Evolutionary conservation across 2,797 vertebrate genomes (phyloP).

Genomic region (Coranthus polyacanthus): DNA sequence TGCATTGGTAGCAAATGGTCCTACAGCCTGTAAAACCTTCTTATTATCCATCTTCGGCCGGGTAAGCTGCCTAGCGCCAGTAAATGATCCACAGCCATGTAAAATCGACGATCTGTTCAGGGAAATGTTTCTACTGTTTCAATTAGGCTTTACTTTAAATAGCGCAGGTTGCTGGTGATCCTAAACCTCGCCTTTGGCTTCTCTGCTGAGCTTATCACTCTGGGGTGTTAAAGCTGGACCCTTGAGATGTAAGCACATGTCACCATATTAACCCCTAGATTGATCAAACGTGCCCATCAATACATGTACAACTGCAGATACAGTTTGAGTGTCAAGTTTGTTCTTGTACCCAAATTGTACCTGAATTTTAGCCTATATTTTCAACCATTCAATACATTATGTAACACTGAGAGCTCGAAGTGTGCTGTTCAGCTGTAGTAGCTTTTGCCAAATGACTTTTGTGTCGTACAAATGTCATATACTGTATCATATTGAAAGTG

Average conservation of each 20-base stretch:
- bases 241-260: conserved; percentile 60
- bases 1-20: background rate
- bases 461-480: too few relatives aligned
- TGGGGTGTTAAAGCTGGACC: conserved; percentile 72
- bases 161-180: conserved; percentile 65
- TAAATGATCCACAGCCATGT: conserved; percentile 15
- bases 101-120: conserved; percentile 53
- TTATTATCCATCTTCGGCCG: conserved; percentile 30
- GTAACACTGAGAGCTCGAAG: conserved; percentile 1
- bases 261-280: conserved; percentile 49
- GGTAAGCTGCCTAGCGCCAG: conserved; percentile 22
- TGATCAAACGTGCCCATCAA: conserved; percentile 17
- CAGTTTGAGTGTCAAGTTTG: background rate
- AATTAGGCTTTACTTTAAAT: conserved; percentile 80
- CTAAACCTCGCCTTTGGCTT: conserved; percentile 58
- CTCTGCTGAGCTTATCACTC: conserved; percentile 57
- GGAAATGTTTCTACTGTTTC: conserved; percentile 68
- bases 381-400: background rate
- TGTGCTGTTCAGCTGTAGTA: background rate
- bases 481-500: background rate
- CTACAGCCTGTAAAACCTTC: conserved; percentile 9
- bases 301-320: background rate
- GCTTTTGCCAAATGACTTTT: too few relatives aligned
- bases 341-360: background rate
- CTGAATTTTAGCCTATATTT: too few relatives aligned